Conservation (phyloP, 2,888 invertebrate species). For the Drosophila longiperda region DNA sequence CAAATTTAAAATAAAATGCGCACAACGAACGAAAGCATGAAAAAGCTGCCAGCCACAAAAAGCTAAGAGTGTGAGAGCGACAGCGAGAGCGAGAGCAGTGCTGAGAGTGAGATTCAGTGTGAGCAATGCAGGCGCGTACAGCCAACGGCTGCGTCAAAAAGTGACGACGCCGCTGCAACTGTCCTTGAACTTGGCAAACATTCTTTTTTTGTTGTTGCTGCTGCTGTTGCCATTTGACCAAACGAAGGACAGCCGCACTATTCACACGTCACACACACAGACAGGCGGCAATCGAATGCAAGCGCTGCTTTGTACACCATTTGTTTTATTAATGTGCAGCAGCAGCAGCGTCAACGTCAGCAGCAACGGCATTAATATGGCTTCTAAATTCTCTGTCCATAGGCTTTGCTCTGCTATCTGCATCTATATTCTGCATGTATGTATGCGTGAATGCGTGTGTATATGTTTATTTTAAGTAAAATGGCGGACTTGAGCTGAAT, state of each 20-base stretch:
- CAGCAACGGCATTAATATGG: constrained; percentile 46
- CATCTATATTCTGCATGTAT: constrained; percentile 1
- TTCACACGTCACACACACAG: constrained; percentile 4
- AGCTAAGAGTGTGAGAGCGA: constrained; percentile 16
- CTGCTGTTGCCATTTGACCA: constrained; percentile 23
- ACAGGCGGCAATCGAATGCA: constrained; percentile 27
- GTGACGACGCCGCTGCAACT: constrained; percentile 65
- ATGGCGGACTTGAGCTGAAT: constrained; percentile 25
- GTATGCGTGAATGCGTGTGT: background rate
- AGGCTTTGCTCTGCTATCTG: constrained; percentile 25
- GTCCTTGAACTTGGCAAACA: constrained; percentile 79
- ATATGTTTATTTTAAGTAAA: constrained; percentile 6
- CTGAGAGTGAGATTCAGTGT: constrained; percentile 9
- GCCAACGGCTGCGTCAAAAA: constrained; percentile 71
- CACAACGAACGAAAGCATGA: constrained; percentile 56
- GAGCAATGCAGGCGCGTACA: constrained; percentile 61
- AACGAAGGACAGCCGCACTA: constrained; percentile 45
- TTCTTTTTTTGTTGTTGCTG: constrained; percentile 20
- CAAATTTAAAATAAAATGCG: constrained; percentile 61
- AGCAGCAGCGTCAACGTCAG: constrained; percentile 30
- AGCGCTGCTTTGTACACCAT: constrained; percentile 43
- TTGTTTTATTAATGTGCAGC: constrained; percentile 50
- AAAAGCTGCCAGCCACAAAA: constrained; percentile 20
- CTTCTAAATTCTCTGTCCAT: constrained; percentile 37
- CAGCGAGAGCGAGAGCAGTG: background rate